Percentiles rank a stretch among this genome's conserved stretches.
Evolutionary conservation across 2,797 vertebrate genomes (phyloP).

Genomic region (Eupleurogrammus muticus): DNA sequence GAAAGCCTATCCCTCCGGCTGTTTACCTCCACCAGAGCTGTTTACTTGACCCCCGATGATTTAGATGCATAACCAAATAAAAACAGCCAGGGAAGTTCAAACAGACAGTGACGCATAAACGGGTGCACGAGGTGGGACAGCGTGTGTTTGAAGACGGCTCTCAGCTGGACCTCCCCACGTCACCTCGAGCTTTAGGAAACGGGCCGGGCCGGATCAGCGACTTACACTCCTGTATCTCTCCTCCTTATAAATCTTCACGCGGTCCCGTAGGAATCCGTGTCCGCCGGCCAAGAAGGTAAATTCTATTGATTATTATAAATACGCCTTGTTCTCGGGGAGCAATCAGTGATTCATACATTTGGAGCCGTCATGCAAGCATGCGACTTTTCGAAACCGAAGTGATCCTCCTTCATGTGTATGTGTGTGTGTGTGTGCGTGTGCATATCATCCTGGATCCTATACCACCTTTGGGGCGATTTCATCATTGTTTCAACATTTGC

Average conservation of each 20-base stretch:
- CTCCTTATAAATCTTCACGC: slow-evolving; percentile 41
- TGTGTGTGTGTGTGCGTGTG: no score
- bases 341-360: slow-evolving; percentile 52
- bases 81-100: slow-evolving; percentile 80
- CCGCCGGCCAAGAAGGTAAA: slow-evolving; percentile 48
- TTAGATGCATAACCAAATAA: slow-evolving; percentile 83
- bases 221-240: slow-evolving; percentile 52
- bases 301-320: slow-evolving; percentile 55
- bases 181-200: slow-evolving; percentile 54
- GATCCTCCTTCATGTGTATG: slow-evolving; percentile 45
- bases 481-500: slow-evolving; percentile 54
- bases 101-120: slow-evolving; percentile 79
- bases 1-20: slow-evolving; percentile 77
- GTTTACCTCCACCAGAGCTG: slow-evolving; percentile 82
- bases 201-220: slow-evolving; percentile 40
- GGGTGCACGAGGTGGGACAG: slow-evolving; percentile 75
- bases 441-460: slow-evolving; percentile 41
- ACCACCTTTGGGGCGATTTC: slow-evolving; percentile 52
- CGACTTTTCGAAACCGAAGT: slow-evolving; percentile 45
- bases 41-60: slow-evolving; percentile 85
- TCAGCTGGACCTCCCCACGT: slow-evolving; percentile 80
- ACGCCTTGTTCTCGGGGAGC: slow-evolving; percentile 43
- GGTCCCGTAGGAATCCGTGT: slow-evolving; percentile 24
- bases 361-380: slow-evolving; percentile 16
- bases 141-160: slow-evolving; percentile 75